phyloP scores from a whole-genome alignment of 2,888 invertebrate genomes.

The Mimachlamys varia region DNA sequence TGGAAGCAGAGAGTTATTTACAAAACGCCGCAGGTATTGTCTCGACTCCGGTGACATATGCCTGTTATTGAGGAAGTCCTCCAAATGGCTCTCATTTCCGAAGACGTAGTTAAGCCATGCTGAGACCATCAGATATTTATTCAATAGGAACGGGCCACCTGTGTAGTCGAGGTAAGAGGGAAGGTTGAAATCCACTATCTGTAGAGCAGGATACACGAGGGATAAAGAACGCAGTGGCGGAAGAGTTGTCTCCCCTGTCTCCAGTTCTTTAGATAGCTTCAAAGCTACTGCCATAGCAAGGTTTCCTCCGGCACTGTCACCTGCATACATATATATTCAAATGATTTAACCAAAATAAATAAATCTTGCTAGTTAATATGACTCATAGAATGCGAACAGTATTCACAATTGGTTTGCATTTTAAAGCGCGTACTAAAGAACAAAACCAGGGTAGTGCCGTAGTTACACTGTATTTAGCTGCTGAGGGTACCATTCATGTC shows the following conservation, averaged over 20 bases:
- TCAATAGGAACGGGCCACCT: constrained; percentile 39
- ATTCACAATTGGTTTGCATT: no score
- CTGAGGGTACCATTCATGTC: no score
- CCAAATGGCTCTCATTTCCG: constrained; percentile 49
- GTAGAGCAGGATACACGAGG: constrained; percentile 78
- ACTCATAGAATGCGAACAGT: no score
- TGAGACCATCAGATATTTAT: constrained; percentile 53
- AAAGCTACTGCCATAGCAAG: constrained; percentile 56
- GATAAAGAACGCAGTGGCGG: constrained; percentile 60
- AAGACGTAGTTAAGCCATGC: constrained; percentile 61
- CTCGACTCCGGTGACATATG: constrained; percentile 51
- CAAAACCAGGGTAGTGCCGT: no score
- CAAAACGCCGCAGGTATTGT: constrained; percentile 46
- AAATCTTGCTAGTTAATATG: no score
- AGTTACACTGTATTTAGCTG: no score
- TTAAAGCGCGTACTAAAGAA: no score
- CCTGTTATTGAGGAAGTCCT: constrained; percentile 46
- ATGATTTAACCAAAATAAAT: no score
- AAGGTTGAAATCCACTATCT: constrained; percentile 76
- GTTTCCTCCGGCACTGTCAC: constrained; percentile 62
- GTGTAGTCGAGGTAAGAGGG: constrained; percentile 54
- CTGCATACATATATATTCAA: constrained; percentile 43
- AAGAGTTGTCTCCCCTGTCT: constrained; percentile 12
- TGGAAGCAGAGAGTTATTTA: constrained; percentile 56
- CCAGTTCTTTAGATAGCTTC: constrained; percentile 35